Evolutionary conservation across 2,113 vertebrate genomes (phyloP).

Genomic region (Oryzias woworae): DNA sequence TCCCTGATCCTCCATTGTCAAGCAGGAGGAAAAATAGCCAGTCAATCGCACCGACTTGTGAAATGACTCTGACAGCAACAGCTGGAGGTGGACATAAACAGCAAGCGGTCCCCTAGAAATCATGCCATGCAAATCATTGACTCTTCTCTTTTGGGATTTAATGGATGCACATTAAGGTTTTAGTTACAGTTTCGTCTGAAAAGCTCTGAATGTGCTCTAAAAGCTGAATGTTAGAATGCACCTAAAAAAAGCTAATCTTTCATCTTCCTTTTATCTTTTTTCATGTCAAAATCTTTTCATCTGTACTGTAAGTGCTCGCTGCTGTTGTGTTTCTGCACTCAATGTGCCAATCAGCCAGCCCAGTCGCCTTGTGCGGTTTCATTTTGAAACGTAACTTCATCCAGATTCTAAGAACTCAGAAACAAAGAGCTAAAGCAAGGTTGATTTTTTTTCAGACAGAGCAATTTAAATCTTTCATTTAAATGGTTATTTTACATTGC

Average conservation of each 20-base stretch:
- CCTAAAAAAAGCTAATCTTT: background rate
- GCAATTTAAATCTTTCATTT: background rate
- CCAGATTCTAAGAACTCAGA: background rate
- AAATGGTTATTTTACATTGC: background rate
- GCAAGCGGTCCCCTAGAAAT: conserved; percentile 2
- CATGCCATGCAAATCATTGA: background rate
- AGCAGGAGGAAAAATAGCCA: conserved; percentile 17
- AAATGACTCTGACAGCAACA: conserved; percentile 19
- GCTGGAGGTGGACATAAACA: conserved; percentile 9
- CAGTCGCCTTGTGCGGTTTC: background rate
- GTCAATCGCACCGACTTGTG: conserved; percentile 14
- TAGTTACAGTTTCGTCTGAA: background rate
- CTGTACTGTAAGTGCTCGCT: conserved; percentile 4
- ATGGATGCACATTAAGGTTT: background rate
- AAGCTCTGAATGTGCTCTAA: background rate
- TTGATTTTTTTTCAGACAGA: background rate
- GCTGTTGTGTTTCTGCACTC: conserved; percentile 1
- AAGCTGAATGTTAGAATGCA: conserved; percentile 1
- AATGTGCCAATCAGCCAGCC: background rate
- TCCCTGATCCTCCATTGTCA: conserved; percentile 38
- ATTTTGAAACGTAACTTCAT: background rate
- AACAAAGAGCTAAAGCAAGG: background rate
- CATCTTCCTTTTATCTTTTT: conserved; percentile 7
- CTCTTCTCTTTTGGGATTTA: background rate
- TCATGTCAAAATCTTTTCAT: conserved; percentile 1